Evolutionary conservation across 2,888 invertebrate species (phyloP).

Genomic region (Colletes collaris): DNA sequence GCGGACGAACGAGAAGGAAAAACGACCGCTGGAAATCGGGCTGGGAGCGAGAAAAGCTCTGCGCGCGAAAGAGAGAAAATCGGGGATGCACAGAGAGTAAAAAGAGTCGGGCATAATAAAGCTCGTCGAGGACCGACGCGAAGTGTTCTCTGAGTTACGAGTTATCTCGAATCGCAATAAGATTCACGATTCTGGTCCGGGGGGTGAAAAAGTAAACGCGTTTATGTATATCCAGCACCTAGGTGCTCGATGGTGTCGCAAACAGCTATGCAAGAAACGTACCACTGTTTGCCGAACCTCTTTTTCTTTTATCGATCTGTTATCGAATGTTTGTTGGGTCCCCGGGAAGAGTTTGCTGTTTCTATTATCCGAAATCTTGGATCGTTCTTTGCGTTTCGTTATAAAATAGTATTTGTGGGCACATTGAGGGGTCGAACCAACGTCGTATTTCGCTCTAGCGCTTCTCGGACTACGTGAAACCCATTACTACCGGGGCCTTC

Average conservation of each 20-base stretch:
- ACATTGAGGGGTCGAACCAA: no score
- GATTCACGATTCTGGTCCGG: constrained; percentile 29
- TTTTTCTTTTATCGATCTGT: no score
- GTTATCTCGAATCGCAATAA: constrained; percentile 37
- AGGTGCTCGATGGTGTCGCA: constrained; percentile 5
- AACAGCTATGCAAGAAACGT: not conserved
- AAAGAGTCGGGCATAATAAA: constrained; percentile 19
- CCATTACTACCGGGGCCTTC: not conserved
- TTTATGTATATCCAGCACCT: not conserved
- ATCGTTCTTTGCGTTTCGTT: no score
- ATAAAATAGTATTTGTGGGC: no score
- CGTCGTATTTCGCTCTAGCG: not conserved
- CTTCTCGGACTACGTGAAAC: not conserved
- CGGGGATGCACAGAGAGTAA: not conserved
- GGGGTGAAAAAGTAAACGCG: constrained; percentile 13
- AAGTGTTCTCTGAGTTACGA: constrained; percentile 33
- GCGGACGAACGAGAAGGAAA: no score
- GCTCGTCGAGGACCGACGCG: constrained; percentile 14
- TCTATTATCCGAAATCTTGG: no score
- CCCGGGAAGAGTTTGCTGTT: not conserved
- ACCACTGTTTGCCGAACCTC: not conserved
- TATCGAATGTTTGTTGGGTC: no score
- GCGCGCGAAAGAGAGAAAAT: not conserved
- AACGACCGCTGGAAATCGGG: no score
- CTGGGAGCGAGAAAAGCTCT: no score